phyloP scores from a whole-genome alignment of 1,140 invertebrate genomes.

The Caerostris extrusa region DNA sequence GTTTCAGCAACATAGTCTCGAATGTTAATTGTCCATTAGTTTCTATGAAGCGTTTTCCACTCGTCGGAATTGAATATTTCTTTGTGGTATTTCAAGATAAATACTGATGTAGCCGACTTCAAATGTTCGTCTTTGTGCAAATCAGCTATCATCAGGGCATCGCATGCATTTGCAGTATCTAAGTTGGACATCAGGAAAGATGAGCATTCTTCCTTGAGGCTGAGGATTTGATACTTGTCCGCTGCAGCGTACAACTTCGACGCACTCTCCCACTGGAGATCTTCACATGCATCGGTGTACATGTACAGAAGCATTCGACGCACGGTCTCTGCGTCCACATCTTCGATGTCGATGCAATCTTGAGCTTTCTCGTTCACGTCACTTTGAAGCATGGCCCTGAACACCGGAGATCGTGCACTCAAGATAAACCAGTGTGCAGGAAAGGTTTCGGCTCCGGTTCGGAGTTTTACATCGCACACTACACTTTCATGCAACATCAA shows the following conservation, averaged over 20 bases:
- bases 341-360: background rate
- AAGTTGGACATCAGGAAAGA: background rate
- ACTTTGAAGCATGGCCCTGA: background rate
- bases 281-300: background rate
- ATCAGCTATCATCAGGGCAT: background rate
- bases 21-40: no score
- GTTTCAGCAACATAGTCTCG: no score
- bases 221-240: background rate
- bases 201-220: background rate
- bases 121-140: background rate
- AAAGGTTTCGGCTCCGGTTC: background rate
- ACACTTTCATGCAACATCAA: no score
- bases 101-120: background rate
- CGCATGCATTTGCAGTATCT: background rate
- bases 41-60: no score
- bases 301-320: background rate
- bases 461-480: constrained; percentile 19
- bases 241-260: background rate
- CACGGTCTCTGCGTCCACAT: background rate
- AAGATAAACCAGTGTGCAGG: background rate
- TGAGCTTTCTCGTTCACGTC: background rate
- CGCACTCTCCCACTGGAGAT: background rate
- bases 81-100: no score
- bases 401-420: background rate
- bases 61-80: no score